These are phyloP conservation scores for Tapirus terrestris DNA, from an alignment of 2,113 vertebrate genomes.

Conservation along the genomic window DNA sequence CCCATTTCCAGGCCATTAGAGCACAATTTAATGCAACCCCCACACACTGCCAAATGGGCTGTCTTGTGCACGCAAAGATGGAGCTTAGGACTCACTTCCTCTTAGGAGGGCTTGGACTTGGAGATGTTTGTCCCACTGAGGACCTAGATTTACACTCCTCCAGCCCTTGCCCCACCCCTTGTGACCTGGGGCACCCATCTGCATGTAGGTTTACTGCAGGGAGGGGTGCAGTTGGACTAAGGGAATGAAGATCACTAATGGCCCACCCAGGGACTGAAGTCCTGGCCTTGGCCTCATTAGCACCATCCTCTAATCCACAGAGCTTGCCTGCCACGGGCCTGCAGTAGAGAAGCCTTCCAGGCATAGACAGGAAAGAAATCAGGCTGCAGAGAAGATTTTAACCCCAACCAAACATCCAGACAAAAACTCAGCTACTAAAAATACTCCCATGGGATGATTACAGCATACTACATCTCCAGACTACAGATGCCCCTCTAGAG, in stretches of 20 bases:
- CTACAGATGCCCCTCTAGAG: not conserved
- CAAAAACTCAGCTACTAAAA: not conserved
- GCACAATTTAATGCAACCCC: not conserved
- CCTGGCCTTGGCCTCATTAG: slow-evolving; percentile 28
- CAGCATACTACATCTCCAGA: not conserved
- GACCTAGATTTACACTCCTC: not conserved
- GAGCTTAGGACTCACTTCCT: not conserved
- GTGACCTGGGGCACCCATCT: not conserved
- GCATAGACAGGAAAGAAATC: slow-evolving; percentile 45
- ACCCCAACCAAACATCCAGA: not conserved
- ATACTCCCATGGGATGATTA: not conserved
- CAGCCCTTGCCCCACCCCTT: not conserved
- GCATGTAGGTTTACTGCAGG: not conserved
- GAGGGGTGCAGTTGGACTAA: not conserved
- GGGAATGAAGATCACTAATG: slow-evolving; percentile 36
- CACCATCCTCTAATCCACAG: not conserved
- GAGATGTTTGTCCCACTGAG: not conserved
- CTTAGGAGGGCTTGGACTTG: not conserved
- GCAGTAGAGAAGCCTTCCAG: not conserved
- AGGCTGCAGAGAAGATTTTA: slow-evolving; percentile 32
- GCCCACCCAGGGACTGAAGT: not conserved
- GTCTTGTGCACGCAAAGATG: not conserved
- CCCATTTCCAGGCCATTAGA: not conserved
- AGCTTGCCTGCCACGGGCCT: not conserved
- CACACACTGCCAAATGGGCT: not conserved